Percentiles rank a stretch among this genome's conserved stretches.
These are phyloP conservation scores for Bruchidius siliquastri DNA, from an alignment of 2,888 invertebrate species.

Conservation along the genomic window DNA sequence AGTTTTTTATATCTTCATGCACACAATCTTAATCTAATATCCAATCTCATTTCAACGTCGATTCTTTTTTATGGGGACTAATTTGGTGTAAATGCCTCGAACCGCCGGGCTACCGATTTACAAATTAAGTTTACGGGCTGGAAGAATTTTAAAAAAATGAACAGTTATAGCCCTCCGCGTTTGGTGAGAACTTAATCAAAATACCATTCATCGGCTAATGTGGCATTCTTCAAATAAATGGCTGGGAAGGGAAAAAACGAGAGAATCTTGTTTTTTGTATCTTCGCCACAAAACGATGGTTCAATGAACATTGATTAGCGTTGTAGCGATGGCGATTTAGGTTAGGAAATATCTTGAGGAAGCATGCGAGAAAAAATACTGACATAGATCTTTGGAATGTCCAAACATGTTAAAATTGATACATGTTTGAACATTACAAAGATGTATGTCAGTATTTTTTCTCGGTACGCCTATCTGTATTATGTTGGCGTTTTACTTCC, in stretches of 20 bases:
- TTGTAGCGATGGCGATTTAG: background rate
- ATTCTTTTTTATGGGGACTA: background rate
- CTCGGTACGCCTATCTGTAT: too few species aligned
- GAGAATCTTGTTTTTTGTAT: background rate
- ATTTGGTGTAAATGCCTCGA: background rate
- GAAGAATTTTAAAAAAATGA: background rate
- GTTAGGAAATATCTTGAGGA: too few species aligned
- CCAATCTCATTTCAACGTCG: background rate
- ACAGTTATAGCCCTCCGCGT: background rate
- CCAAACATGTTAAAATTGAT: too few species aligned
- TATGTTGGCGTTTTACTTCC: too few species aligned
- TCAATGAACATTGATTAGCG: background rate
- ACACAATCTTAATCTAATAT: background rate
- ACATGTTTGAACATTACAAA: too few species aligned
- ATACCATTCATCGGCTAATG: constrained; percentile 4
- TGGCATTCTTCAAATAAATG: background rate
- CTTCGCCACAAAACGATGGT: background rate
- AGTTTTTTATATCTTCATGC: background rate
- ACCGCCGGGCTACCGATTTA: background rate
- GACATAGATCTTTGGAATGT: too few species aligned
- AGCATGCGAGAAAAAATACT: too few species aligned
- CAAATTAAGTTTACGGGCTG: background rate
- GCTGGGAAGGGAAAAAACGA: background rate
- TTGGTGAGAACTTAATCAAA: constrained; percentile 19
- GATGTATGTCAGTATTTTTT: too few species aligned